Percentiles rank a stretch among this genome's conserved stretches.
Conservation (phyloP, 2,888 invertebrate genomes). For the Philopedon plagiatum region DNA sequence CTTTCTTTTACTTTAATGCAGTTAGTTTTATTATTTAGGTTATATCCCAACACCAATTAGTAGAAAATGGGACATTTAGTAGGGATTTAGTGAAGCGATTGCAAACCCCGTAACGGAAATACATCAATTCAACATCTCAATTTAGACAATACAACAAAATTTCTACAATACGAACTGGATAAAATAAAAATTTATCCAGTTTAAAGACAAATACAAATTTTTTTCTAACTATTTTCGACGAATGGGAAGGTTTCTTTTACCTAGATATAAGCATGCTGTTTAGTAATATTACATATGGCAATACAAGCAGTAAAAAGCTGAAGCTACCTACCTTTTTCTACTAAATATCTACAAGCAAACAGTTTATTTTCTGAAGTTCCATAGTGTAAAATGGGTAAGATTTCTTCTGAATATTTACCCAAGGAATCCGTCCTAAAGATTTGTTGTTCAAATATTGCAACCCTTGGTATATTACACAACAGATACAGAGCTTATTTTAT, state of each 20-base stretch:
- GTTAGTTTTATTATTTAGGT: constrained; percentile 20
- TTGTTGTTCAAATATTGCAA: no score
- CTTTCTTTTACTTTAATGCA: neutral
- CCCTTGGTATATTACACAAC: no score
- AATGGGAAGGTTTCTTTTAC: constrained; percentile 36
- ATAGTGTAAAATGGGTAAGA: no score
- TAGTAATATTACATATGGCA: neutral
- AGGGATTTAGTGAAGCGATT: constrained; percentile 29
- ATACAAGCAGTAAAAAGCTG: neutral
- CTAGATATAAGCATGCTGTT: neutral
- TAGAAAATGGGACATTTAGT: constrained; percentile 35
- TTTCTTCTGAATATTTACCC: no score
- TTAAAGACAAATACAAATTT: constrained; percentile 9
- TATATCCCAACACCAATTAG: constrained; percentile 10
- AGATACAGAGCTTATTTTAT: no score
- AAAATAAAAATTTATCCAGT: neutral
- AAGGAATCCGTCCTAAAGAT: no score
- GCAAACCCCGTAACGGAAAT: constrained; percentile 15
- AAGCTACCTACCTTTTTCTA: neutral
- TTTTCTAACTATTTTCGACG: constrained; percentile 18
- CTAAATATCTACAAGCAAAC: neutral
- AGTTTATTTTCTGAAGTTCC: no score
- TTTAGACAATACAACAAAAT: constrained; percentile 20
- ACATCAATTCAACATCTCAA: neutral
- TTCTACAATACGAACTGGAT: constrained; percentile 20